Conservation (phyloP, 2,888 invertebrate species). For the Ceraclea dissimilis region DNA sequence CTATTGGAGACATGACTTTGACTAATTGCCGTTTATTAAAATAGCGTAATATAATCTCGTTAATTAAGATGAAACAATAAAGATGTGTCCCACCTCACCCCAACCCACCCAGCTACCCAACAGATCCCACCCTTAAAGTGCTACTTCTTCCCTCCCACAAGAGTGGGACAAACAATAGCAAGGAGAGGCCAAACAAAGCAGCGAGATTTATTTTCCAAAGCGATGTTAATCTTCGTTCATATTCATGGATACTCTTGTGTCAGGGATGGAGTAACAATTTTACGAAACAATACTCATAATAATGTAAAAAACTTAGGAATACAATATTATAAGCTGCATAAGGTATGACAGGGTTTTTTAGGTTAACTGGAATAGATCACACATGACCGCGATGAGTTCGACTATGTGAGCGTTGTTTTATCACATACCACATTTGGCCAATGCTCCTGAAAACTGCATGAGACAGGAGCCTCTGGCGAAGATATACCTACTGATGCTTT, state of each 20-base stretch:
- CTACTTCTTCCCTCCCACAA: constrained; percentile 2
- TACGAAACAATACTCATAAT: no score
- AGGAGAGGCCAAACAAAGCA: constrained; percentile 24
- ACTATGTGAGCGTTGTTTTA: no score
- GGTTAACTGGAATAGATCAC: no score
- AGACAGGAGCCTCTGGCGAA: no score
- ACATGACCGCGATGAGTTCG: no score
- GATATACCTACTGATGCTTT: no score
- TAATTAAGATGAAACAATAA: constrained; percentile 27
- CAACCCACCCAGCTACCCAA: no score
- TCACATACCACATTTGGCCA: no score
- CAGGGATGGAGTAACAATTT: constrained; percentile 16
- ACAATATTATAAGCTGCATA: no score
- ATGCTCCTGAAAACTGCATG: no score
- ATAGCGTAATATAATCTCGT: constrained; percentile 26
- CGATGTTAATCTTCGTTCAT: constrained; percentile 26
- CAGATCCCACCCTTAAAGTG: constrained; percentile 2
- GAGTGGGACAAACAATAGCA: constrained; percentile 16
- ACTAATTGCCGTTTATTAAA: constrained; percentile 26
- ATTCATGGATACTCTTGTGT: constrained; percentile 22
- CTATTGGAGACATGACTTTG: constrained; percentile 23
- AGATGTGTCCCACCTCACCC: constrained; percentile 18
- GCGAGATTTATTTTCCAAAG: constrained; percentile 26
- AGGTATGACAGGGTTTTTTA: no score
- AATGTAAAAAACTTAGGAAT: no score